Conservation (phyloP, 2,888 invertebrate genomes). For the Conchocele bisecta region DNA sequence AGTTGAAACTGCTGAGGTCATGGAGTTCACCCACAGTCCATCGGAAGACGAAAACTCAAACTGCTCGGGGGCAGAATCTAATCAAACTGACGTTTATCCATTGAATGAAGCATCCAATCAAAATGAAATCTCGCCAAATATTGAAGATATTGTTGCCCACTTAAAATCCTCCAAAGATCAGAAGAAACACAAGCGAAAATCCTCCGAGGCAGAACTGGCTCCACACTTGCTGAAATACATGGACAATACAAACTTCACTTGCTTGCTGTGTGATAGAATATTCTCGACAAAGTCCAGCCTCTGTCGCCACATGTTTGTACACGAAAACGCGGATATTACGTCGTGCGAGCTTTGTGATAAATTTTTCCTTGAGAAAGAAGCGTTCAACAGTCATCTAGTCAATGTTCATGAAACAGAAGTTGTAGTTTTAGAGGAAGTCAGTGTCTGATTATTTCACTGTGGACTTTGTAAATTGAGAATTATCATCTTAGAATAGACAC, state of each 20-base stretch:
- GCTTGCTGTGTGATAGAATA: constrained; percentile 2
- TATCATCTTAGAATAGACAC: too few relatives aligned
- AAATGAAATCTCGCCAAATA: neutral
- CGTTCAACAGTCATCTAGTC: constrained; percentile 10
- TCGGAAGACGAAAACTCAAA: neutral
- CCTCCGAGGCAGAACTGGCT: neutral
- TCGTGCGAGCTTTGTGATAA: neutral
- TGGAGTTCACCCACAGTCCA: constrained; percentile 3
- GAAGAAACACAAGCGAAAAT: constrained; percentile 34
- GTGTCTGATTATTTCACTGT: too few relatives aligned
- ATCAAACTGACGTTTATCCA: too few relatives aligned
- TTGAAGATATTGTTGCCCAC: constrained; percentile 50
- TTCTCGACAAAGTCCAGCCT: neutral
- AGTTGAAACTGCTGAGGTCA: neutral
- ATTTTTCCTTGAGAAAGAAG: constrained; percentile 2
- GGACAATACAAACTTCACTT: neutral
- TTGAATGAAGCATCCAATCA: neutral
- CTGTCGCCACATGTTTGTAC: neutral
- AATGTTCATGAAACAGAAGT: neutral
- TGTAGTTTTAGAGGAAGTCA: too few relatives aligned
- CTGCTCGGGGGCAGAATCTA: neutral
- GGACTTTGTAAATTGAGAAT: too few relatives aligned
- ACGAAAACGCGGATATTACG: neutral
- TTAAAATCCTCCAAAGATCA: constrained; percentile 45
- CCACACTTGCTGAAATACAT: neutral